These are phyloP conservation scores for Cynodonichthys magdalenae DNA, from an alignment of 2,797 vertebrate species.

Conservation along the genomic window DNA sequence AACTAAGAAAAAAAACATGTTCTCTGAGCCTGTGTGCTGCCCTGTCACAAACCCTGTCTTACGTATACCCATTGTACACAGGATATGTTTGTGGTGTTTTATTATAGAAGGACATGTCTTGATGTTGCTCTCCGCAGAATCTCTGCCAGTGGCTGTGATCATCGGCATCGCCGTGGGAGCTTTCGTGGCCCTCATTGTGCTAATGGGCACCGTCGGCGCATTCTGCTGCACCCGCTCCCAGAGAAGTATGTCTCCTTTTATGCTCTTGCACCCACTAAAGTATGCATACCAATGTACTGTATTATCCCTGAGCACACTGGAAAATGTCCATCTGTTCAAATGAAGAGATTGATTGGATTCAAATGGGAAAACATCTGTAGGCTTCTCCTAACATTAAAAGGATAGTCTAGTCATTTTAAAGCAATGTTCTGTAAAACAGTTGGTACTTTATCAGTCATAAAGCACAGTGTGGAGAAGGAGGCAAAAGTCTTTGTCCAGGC, in stretches of 20 bases:
- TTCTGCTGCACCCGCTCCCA: constrained; percentile 98
- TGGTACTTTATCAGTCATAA: too few species aligned
- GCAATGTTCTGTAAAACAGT: too few species aligned
- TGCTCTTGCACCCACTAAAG: constrained; percentile 21
- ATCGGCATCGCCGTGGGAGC: constrained; percentile 97
- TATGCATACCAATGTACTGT: constrained; percentile 52
- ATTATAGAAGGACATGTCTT: constrained; percentile 52
- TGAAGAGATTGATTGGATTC: constrained; percentile 9
- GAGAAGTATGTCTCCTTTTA: constrained; percentile 88
- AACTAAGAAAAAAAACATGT: background rate
- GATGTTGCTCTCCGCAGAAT: constrained; percentile 84
- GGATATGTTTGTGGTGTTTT: constrained; percentile 27
- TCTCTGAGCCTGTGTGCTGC: constrained; percentile 2
- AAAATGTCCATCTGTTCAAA: constrained; percentile 60
- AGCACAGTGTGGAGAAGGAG: too few species aligned
- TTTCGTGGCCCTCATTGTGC: constrained; percentile 94
- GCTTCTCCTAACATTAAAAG: background rate
- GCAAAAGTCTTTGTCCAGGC: too few species aligned
- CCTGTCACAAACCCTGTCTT: background rate
- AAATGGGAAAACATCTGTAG: constrained; percentile 2
- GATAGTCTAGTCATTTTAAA: background rate
- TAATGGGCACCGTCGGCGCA: constrained; percentile 96
- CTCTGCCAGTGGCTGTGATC: constrained; percentile 96
- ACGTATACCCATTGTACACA: constrained; percentile 3
- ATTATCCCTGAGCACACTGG: constrained; percentile 33